Evolutionary conservation across 2,113 vertebrate species (phyloP).

Genomic region (Charina bottae): DNA sequence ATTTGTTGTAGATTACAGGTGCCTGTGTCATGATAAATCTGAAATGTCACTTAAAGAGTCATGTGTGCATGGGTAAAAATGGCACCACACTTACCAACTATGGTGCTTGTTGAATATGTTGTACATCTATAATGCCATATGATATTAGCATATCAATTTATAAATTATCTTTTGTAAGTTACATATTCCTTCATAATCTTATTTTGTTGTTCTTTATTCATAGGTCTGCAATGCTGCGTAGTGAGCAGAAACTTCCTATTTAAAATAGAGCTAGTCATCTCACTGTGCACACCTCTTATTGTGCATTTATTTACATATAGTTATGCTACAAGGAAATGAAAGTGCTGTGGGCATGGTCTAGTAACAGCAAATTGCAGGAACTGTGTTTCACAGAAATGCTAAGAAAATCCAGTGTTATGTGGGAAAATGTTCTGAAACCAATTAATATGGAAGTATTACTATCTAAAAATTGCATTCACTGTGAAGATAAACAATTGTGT

Average conservation of each 20-base stretch:
- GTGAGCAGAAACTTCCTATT: background rate
- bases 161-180: background rate
- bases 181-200: background rate
- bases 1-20: background rate
- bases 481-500: background rate
- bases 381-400: background rate
- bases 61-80: background rate
- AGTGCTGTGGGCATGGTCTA: background rate
- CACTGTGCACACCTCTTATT: background rate
- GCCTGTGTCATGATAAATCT: background rate
- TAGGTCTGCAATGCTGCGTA: background rate
- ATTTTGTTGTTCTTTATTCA: background rate
- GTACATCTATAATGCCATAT: background rate
- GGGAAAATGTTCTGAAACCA: background rate
- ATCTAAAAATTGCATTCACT: background rate
- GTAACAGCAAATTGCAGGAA: background rate
- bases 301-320: background rate
- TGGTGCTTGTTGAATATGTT: background rate
- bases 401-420: background rate
- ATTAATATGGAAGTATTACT: background rate
- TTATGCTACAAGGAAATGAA: background rate
- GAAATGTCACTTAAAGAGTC: background rate
- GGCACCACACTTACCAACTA: background rate
- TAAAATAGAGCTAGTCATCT: background rate
- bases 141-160: background rate